Conservation (phyloP, 2,797 vertebrate species). For the Carduelis carduelis region DNA sequence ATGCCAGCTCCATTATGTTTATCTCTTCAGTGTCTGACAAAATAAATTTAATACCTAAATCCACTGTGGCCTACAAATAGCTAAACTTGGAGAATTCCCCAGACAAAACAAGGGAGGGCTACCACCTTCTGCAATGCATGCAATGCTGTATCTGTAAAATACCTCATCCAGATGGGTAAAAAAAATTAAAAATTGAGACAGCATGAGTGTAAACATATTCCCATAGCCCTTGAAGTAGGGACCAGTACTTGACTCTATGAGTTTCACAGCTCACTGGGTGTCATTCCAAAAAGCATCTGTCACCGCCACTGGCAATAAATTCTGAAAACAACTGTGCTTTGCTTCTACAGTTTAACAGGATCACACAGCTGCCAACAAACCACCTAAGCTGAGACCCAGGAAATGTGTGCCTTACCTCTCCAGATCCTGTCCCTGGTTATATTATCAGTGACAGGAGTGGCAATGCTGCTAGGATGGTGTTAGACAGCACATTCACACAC, state of each 20-base stretch:
- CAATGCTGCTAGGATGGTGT: background rate
- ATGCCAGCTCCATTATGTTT: background rate
- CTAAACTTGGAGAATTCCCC: background rate
- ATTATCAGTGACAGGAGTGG: conserved; percentile 34
- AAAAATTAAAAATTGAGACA: background rate
- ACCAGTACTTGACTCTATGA: conserved; percentile 28
- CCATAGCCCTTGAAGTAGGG: background rate
- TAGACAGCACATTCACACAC: conserved; percentile 33
- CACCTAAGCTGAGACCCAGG: background rate
- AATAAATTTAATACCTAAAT: background rate
- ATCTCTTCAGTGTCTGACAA: background rate
- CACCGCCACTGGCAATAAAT: background rate
- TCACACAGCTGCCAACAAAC: background rate
- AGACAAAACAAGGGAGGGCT: background rate
- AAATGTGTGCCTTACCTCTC: background rate
- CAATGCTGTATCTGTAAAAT: background rate
- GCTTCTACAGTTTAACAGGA: conserved; percentile 23
- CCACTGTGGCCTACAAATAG: background rate
- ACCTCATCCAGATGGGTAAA: background rate
- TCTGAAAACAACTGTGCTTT: conserved; percentile 38
- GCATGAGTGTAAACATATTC: conserved; percentile 54
- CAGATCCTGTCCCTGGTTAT: background rate
- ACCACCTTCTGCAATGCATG: background rate
- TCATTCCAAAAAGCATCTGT: conserved; percentile 55
- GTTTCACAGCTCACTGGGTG: conserved; percentile 49